Base-by-base conservation (phyloP, 2,113 vertebrate genomes). In the Oryzias celebensis region DNA sequence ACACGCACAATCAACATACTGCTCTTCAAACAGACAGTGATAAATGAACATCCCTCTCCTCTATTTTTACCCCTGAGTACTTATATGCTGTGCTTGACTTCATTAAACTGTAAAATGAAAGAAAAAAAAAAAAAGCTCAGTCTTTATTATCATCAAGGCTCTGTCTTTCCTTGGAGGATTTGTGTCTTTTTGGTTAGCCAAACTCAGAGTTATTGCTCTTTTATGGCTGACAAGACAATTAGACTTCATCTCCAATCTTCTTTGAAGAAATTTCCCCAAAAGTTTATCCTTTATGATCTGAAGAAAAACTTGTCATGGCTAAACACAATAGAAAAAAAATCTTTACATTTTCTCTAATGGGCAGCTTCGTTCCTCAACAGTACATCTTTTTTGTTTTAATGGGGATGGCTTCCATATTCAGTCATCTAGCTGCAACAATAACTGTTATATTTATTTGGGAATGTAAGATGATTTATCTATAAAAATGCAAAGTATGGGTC, bases 21-120 rank as follows among this genome's bases (percentile, higher is more conserved):
- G 65, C 47, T 68, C 75, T 83, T 81, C 77, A 86, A 78, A 76
- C 85, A 73, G 75, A 71, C 71, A 52, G 43, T 85, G 85, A 89
- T 87, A 77, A 75, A 87, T 87, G 78, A 78, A 81, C 66, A 71
- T 58, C 81, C 52, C 75, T 47, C 68, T 73, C 58, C 82, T 85
- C 83, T 87, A 80, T 90, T 88, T 89, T 78, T 84, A 81, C 26
- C 73, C 52, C 24, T 13, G 22, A 65, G 65, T 58, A 44, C 59
- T 46, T 56, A 41, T 63, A 8, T 57, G 60, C 1, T 13, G 18
- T 74, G 58, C 42, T 45, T 50, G 72, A 60, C 71, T 65, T 65
- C 67, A 70, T 65, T 69, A 65, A 28, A 62, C 13, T 41, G 54
- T 65, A 58, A 68, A 51, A 58, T 36, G 28, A 54, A 81, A 50